These are phyloP conservation scores for Tokudaia tokunoshimensis DNA, from an alignment of 2,797 vertebrate genomes.

Conservation along the genomic window DNA sequence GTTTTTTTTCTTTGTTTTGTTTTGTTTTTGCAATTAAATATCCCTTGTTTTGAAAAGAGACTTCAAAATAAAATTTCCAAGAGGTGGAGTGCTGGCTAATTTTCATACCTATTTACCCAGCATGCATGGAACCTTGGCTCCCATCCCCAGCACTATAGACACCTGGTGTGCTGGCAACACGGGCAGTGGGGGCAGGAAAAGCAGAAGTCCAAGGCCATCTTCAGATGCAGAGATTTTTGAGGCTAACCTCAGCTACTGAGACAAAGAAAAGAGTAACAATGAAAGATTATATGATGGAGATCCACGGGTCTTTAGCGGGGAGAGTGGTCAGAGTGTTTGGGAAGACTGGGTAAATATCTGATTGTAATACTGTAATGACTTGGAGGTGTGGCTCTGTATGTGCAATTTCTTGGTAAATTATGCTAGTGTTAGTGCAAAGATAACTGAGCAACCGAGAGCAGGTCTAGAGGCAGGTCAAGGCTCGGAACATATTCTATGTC, in stretches of 20 bases:
- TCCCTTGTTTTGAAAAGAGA: slow-evolving; percentile 41
- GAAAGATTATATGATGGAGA: neutral
- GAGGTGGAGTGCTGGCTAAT: neutral
- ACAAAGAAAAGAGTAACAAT: neutral
- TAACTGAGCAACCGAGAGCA: neutral
- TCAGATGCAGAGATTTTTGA: neutral
- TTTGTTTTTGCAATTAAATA: slow-evolving; percentile 33
- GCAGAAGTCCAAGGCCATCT: neutral
- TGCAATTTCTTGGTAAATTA: slow-evolving; percentile 27
- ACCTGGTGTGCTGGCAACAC: neutral
- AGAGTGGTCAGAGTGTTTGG: neutral
- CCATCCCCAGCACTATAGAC: neutral
- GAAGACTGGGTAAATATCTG: slow-evolving; percentile 40
- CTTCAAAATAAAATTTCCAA: slow-evolving; percentile 47
- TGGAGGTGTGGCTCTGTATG: neutral
- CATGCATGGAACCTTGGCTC: neutral
- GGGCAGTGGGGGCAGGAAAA: neutral
- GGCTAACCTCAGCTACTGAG: neutral
- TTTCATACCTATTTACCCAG: neutral
- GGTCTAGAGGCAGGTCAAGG: slow-evolving; percentile 19
- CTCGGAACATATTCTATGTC: neutral
- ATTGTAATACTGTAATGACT: neutral
- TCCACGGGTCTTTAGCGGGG: neutral
- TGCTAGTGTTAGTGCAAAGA: slow-evolving; percentile 18
- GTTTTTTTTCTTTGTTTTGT: too few relatives aligned